Evolutionary conservation across 1,140 invertebrate genomes (phyloP).

Genomic region (Archivesica marissinica): DNA sequence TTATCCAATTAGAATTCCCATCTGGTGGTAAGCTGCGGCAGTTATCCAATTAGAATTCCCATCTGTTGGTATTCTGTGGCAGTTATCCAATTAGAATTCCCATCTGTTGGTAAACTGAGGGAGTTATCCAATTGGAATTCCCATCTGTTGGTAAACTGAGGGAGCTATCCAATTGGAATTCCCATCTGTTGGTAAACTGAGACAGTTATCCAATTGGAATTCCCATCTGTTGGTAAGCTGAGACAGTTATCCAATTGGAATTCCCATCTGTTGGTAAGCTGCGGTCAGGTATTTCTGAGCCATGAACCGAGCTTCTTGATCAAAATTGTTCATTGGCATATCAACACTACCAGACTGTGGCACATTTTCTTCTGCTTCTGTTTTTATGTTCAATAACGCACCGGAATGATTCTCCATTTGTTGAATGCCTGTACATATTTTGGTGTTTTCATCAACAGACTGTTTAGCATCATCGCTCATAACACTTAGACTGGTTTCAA

Average conservation of each 20-base stretch:
- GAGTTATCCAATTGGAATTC: too few species aligned
- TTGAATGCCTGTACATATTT: not conserved
- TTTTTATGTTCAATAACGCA: not conserved
- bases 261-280: not conserved
- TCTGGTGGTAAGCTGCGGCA: too few species aligned
- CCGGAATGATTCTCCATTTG: not conserved
- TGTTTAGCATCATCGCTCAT: not conserved
- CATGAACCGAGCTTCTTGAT: not conserved
- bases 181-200: too few species aligned
- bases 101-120: too few species aligned
- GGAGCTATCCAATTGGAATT: too few species aligned
- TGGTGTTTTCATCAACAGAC: not conserved
- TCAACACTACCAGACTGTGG: not conserved
- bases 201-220: too few species aligned
- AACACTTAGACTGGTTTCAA: not conserved
- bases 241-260: conserved; percentile 6
- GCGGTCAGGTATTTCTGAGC: conserved; percentile 15
- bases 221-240: too few species aligned
- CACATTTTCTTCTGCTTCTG: not conserved
- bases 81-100: too few species aligned
- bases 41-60: too few species aligned
- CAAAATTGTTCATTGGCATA: not conserved
- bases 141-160: too few species aligned
- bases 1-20: too few species aligned
- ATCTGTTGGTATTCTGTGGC: too few species aligned